Percentiles rank a stretch among this genome's conserved stretches.
These are phyloP conservation scores for Cyprinodon variegatus DNA, from an alignment of 2,113 vertebrate genomes.

Conservation along the genomic window DNA sequence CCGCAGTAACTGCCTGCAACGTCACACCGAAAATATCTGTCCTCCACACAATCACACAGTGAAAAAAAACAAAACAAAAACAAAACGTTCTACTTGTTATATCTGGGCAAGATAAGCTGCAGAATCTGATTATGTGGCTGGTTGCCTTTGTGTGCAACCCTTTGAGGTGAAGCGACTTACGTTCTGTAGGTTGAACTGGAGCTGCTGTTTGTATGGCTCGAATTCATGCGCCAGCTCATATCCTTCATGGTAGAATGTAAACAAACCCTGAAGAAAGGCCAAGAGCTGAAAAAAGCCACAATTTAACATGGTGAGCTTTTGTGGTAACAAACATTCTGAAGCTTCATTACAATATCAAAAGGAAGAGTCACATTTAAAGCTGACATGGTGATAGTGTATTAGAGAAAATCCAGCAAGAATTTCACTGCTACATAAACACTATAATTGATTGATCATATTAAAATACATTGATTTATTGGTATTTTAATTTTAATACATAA, in stretches of 20 bases:
- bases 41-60: constrained; percentile 31
- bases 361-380: background rate
- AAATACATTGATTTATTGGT: background rate
- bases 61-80: background rate
- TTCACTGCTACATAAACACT: background rate
- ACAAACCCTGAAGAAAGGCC: constrained; percentile 97
- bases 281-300: constrained; percentile 84
- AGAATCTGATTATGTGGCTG: constrained; percentile 62
- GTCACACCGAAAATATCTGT: constrained; percentile 58
- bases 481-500: too few relatives aligned
- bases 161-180: constrained; percentile 81
- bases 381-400: background rate
- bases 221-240: constrained; percentile 98
- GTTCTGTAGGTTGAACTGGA: constrained; percentile 98
- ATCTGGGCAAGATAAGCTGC: constrained; percentile 50
- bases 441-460: background rate
- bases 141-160: constrained; percentile 39
- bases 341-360: background rate
- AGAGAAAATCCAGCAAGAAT: background rate
- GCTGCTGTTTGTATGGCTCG: constrained; percentile 95
- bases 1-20: constrained; percentile 47
- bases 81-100: constrained; percentile 42
- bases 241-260: constrained; percentile 99
- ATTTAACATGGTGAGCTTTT: constrained; percentile 13
- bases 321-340: constrained; percentile 30